Base-by-base conservation (phyloP, 2,797 vertebrate genomes). In the Graptemys geographica region DNA sequence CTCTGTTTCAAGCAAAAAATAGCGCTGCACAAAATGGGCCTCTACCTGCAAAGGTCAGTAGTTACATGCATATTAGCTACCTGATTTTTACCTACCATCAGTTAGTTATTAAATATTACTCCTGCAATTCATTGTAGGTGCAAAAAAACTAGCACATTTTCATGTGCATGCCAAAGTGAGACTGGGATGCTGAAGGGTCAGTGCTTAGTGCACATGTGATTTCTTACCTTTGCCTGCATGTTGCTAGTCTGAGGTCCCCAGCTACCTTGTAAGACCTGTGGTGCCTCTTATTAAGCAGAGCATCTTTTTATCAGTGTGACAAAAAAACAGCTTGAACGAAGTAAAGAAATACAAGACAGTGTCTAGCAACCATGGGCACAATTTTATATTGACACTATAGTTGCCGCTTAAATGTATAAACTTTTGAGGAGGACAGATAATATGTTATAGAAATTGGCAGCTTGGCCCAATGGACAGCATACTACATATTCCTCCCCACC, bases 311-410 rank as follows among this genome's bases (percentile, higher is more conserved):
- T 79, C 16, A 87, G 3, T 15, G 65, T 8, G 27, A 72, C 69
- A 37, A 69, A 94, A 90, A 92, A 16, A 78, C 2, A 93, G 7
- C 8, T 86, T 52, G 87, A 87, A 72, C 6, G 79, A 93, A 94
- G 11, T 11, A 82, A 93, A 88, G 15, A 65, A 94, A 19, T 4
- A 41, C 5, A 3, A 6, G 7, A 85, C 59, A 85, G 28, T 0
- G 0, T 28, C 57, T 86, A 90, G 86, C 5, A 82, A 87, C 23
- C 12, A 88, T 65, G 79, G 6, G 31, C 47, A 51, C 21, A 56
- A 15, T 19, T 91, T 94, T 74, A 59, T 52, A 33, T 1, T 41
- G 72, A 74, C 82, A 79, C 21, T 13, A 9, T 25, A 31, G 65
- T 53, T 57, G 69, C 37, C 69, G 83, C 31, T 15, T 15, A 69